A percentile compares a stretch with the other conserved stretches of the same genome.
These are phyloP conservation scores for Sebastes jordani DNA, from an alignment of 2,797 vertebrate genomes.

Conservation along the genomic window DNA sequence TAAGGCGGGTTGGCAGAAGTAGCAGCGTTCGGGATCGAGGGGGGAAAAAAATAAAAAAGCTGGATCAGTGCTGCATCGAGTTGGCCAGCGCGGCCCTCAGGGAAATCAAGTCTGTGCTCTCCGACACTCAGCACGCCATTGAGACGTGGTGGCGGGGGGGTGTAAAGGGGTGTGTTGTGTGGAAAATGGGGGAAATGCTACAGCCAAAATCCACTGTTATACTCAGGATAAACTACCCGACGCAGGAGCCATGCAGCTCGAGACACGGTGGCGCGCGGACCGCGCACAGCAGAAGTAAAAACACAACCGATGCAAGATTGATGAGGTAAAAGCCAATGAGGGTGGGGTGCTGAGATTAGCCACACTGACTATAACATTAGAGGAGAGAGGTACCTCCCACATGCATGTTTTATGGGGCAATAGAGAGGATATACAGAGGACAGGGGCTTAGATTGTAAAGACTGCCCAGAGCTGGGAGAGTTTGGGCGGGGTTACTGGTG, in stretches of 20 bases:
- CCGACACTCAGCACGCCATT: constrained; percentile 39
- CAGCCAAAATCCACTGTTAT: constrained; percentile 45
- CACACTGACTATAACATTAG: constrained; percentile 47
- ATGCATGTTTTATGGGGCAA: constrained; percentile 53
- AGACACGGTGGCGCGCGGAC: not conserved
- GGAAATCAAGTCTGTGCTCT: constrained; percentile 77
- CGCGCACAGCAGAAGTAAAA: constrained; percentile 20
- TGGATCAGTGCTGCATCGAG: constrained; percentile 46
- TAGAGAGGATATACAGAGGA: constrained; percentile 44
- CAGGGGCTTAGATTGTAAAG: constrained; percentile 23
- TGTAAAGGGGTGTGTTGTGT: not conserved
- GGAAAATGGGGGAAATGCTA: not conserved
- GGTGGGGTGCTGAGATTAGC: constrained; percentile 46
- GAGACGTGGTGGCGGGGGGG: constrained; percentile 15
- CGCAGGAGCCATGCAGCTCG: constrained; percentile 5
- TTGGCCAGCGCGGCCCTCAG: constrained; percentile 52
- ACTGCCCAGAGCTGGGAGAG: not conserved
- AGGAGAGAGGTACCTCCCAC: constrained; percentile 31
- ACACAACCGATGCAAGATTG: constrained; percentile 35
- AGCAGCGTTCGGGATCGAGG: constrained; percentile 24
- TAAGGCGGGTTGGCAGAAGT: constrained; percentile 58
- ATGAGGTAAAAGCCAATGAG: constrained; percentile 28
- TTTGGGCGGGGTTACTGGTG: not conserved
- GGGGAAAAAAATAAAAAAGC: not conserved
- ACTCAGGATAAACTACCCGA: constrained; percentile 53